These are phyloP conservation scores for Sinopyrophorus schimmeli DNA, from an alignment of 2,888 invertebrate genomes.

Conservation along the genomic window DNA sequence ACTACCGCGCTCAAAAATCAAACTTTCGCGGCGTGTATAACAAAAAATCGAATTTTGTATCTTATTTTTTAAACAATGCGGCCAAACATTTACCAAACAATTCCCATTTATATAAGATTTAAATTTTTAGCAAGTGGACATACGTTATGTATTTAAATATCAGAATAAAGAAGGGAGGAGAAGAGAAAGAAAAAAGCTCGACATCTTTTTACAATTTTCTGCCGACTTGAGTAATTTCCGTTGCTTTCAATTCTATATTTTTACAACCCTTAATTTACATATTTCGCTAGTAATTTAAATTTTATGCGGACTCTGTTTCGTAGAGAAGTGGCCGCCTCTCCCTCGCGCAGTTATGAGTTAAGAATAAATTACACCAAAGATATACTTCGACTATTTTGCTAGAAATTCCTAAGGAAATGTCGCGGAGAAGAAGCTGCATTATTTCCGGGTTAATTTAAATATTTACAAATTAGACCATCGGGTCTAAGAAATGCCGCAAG, in stretches of 20 bases:
- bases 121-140: no score
- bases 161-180: conserved; percentile 3
- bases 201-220: conserved; percentile 25
- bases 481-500: no score
- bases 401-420: no score
- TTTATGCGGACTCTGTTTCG: conserved; percentile 14
- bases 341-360: not conserved
- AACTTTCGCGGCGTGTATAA: no score
- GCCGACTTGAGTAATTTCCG: conserved; percentile 25
- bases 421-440: no score
- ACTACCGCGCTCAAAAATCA: no score
- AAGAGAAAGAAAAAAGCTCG: conserved; percentile 9
- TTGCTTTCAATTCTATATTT: conserved; percentile 26
- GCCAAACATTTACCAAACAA: no score
- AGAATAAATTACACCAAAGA: conserved; percentile 12
- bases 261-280: conserved; percentile 28
- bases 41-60: no score
- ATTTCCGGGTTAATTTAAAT: no score
- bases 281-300: conserved; percentile 30
- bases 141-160: conserved; percentile 3
- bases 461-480: no score
- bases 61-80: conserved; percentile 15
- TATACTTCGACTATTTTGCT: no score
- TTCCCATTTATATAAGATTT: no score
- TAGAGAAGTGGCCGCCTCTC: not conserved